These are phyloP conservation scores for Equus przewalskii DNA, from an alignment of 2,113 vertebrate species.

Conservation along the genomic window DNA sequence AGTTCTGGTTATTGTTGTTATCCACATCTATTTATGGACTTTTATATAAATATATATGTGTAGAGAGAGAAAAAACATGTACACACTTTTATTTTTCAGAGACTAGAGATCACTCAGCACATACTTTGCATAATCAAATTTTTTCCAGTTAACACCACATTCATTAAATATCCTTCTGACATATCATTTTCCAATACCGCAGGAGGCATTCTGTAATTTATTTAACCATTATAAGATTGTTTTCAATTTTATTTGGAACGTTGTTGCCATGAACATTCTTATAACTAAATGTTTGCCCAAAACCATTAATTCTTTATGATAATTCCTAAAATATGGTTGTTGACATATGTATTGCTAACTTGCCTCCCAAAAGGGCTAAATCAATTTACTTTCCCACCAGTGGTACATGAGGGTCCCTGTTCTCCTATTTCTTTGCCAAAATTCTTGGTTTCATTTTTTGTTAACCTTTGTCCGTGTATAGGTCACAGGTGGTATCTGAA, in stretches of 20 bases:
- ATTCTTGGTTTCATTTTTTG: background rate
- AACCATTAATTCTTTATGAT: slow-evolving; percentile 41
- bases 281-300: slow-evolving; percentile 19
- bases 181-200: background rate
- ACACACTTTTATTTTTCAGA: background rate
- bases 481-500: background rate
- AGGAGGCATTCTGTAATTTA: slow-evolving; percentile 8
- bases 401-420: background rate
- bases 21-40: background rate
- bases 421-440: background rate
- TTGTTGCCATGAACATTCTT: background rate
- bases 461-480: background rate
- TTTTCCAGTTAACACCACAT: background rate
- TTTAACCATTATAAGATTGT: slow-evolving; percentile 22
- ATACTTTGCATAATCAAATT: background rate
- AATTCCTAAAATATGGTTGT: background rate
- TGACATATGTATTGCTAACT: background rate
- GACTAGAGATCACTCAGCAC: background rate
- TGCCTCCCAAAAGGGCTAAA: background rate
- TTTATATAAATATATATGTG: background rate
- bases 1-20: background rate
- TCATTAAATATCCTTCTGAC: slow-evolving; percentile 38
- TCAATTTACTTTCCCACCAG: background rate
- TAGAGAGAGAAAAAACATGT: background rate
- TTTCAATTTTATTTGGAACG: slow-evolving; percentile 55